Conservation (phyloP, 1,140 invertebrate species). For the Melanaphis sacchari region DNA sequence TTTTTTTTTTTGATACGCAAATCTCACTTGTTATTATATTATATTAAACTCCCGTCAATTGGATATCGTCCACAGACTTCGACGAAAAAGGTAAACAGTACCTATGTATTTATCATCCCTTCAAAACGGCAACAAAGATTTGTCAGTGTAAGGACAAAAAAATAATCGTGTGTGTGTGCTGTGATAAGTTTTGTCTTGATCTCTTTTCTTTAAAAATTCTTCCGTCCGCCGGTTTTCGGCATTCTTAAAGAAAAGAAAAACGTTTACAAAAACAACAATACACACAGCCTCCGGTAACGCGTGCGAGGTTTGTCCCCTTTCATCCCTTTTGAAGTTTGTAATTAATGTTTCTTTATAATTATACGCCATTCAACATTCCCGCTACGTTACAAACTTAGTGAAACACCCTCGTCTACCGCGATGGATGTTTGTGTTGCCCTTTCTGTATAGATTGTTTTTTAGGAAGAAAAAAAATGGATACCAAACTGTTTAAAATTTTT, state of each 20-base stretch:
- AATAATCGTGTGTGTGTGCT: not conserved
- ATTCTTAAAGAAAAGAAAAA: not conserved
- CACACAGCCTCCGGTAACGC: not conserved
- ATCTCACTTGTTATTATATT: not conserved
- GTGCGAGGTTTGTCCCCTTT: not conserved
- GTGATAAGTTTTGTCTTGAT: not conserved
- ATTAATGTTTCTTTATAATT: conserved; percentile 22
- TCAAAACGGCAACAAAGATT: not conserved
- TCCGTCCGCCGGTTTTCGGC: not conserved
- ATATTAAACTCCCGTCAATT: not conserved
- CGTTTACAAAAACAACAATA: not conserved
- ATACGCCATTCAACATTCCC: not conserved
- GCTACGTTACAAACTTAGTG: not conserved
- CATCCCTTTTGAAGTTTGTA: not conserved
- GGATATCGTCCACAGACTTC: not conserved
- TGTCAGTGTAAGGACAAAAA: not conserved
- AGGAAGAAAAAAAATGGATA: not conserved
- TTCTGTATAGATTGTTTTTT: not conserved
- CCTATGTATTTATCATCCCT: not conserved
- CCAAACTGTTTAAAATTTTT: not conserved
- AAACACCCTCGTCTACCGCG: not conserved
- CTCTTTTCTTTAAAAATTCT: not conserved
- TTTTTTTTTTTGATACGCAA: not conserved
- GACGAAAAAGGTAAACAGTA: not conserved
- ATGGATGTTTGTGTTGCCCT: not conserved